Evolutionary conservation across 2,113 vertebrate species (phyloP).

Genomic region (Dasyprocta punctata): DNA sequence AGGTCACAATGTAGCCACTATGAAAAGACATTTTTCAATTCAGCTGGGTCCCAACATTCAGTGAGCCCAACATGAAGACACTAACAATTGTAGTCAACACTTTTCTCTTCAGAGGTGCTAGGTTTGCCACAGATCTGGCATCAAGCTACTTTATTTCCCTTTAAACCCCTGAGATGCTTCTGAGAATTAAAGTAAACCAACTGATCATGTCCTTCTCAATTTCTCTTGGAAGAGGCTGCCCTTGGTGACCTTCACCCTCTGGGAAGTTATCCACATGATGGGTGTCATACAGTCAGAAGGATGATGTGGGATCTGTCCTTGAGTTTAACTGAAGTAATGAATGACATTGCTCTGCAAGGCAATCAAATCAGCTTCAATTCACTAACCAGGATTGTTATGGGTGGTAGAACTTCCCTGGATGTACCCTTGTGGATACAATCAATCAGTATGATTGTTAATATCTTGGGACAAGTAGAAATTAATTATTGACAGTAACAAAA

Average conservation of each 20-base stretch:
- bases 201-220: accelerated
- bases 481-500: background rate
- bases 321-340: background rate
- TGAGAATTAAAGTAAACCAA: background rate
- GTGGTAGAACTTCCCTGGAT: background rate
- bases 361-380: background rate
- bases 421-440: background rate
- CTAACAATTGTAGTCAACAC: background rate
- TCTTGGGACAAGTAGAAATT: background rate
- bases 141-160: background rate
- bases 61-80: background rate
- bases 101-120: background rate
- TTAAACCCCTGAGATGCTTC: background rate
- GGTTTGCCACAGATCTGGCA: background rate
- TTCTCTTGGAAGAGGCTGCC: background rate
- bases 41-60: background rate
- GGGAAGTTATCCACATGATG: background rate
- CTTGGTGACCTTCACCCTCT: background rate
- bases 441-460: background rate
- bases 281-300: background rate
- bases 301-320: background rate
- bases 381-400: too few species aligned
- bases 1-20: background rate
- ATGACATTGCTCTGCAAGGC: background rate
- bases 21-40: background rate